Base-by-base conservation (phyloP, 2,797 vertebrate species). In the Peromyscus melanophrys region DNA sequence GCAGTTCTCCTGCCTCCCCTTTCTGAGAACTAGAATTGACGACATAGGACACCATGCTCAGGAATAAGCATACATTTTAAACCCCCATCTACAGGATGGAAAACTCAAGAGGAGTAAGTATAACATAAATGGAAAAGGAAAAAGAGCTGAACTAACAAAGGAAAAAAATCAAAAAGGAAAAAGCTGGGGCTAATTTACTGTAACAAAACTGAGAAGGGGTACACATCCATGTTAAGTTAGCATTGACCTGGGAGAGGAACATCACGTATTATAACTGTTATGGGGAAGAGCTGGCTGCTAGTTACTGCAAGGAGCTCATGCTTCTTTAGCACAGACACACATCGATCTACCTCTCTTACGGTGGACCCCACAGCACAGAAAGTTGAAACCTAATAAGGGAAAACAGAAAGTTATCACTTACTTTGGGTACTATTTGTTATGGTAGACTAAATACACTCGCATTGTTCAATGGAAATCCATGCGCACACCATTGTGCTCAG, bases 291-390 rank as follows among this genome's bases (percentile, higher is more conserved):
- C 59, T 86, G 80, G 81, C 96, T 94, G 92, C 96, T 81, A 97
- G 97, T 94, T 78, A 97, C 59, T 96, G 75, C 43, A 29, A 95
- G 95, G 61, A 95, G 92, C 75, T 92, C 98, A 98, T 98, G 98
- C 98, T 96, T 84, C 27, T 93, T 77, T 92, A 97, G 97, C 96
- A 96, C 89, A 95, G 13, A 75, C 40, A 96, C 31, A 85, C 89
- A 96, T 87, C 49, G 78, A 55, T 95, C 98, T 98, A 98, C 98
- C 98, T 98, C 98, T 98, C 98, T 98, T 96, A 95, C 31, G 89
- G 97, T 59, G 4, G 96, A 87, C 94, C 92, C 83, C 98, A 97
- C 98, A 98, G 98, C 98, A 98, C 82, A 98, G 96, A 97, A 98
- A 98, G 97, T 90, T 96, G 98, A 98, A 90, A 98, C 98, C 98